These are phyloP conservation scores for Steromphala cineraria DNA, from an alignment of 2,888 invertebrate genomes.

Conservation along the genomic window DNA sequence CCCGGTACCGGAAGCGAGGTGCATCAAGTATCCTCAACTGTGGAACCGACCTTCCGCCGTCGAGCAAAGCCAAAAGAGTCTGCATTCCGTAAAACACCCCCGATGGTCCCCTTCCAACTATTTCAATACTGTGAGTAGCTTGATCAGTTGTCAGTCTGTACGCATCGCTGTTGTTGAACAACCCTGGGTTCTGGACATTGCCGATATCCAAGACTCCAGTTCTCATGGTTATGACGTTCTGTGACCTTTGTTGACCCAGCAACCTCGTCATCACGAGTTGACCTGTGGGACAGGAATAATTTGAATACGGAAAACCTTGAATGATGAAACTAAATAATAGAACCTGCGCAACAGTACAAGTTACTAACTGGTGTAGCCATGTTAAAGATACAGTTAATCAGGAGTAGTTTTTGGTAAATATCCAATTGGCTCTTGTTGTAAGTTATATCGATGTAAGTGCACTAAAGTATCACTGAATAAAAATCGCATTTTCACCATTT, in stretches of 20 bases:
- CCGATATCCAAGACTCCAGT: neutral
- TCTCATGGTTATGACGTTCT: constrained; percentile 18
- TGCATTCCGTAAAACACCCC: constrained; percentile 42
- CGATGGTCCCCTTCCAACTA: constrained; percentile 37
- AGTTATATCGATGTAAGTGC: no score
- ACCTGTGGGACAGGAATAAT: neutral
- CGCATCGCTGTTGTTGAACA: constrained; percentile 24
- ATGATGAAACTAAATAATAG: no score
- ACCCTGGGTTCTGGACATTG: neutral
- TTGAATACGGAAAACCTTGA: no score
- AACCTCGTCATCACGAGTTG: neutral
- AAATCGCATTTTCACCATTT: no score
- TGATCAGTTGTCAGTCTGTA: constrained; percentile 33
- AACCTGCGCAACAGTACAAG: no score
- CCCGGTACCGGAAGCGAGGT: constrained; percentile 56
- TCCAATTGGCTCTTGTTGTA: no score
- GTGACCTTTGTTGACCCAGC: neutral
- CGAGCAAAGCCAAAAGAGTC: constrained; percentile 29
- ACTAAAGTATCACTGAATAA: no score
- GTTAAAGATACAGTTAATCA: no score
- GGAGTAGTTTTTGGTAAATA: no score
- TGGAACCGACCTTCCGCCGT: constrained; percentile 7
- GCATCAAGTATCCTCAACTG: constrained; percentile 39
- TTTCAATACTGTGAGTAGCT: constrained; percentile 19
- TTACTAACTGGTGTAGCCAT: no score